Evolutionary conservation across 2,888 invertebrate species (phyloP), one percentile per base, ranked within the genome.

Genomic region (Hylaea fasciaria): DNA sequence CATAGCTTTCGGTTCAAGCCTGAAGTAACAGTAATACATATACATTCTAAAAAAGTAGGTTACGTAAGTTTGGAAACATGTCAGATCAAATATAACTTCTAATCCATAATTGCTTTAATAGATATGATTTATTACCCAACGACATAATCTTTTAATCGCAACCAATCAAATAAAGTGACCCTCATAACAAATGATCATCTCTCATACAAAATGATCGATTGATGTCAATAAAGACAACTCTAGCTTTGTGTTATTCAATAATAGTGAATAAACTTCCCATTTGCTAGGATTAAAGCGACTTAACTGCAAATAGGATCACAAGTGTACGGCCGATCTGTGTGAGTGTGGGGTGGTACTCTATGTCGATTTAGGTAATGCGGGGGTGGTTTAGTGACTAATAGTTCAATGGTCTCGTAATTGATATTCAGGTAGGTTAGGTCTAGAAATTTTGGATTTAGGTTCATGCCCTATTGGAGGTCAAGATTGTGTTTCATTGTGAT

Each of bases 251-350:
- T 9, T 46, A 9, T 14, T 10, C 4, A 11, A 14, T 16, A 46
- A 14, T 46, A 17, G 37, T 17, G 14, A 35, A n/a, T 11, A 13
- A 37, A 37, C 17, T n/a, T 12, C 12, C 48, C 12, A 17, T 48
- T 37, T 37, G 16, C 8, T n/a, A 12, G 48, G 48, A 48, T 48
- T 48, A 48, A 7, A 12, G 32, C 47, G 35, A 35, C 46, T n/a
- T 28, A 46, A 46, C 22, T 43, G 17, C 35, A 47, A 16, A 2
- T 17, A 17, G 2, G 22, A 44, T 44, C 44, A 22, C n/a, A 44
- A 22, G 22, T 12, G 11, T 10, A 10, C 8, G n/a, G 44, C 11
- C 2, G 2, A 46, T 46, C 29, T 14, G 46, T 17, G 29, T 0
- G 13, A 12, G 29, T 7, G 45, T 17, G 43, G 22, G 2, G 43